A percentile compares a stretch with the other conserved stretches of the same genome.
Conservation (phyloP, 1,140 invertebrate genomes). For the Condylostylus longicornis region DNA sequence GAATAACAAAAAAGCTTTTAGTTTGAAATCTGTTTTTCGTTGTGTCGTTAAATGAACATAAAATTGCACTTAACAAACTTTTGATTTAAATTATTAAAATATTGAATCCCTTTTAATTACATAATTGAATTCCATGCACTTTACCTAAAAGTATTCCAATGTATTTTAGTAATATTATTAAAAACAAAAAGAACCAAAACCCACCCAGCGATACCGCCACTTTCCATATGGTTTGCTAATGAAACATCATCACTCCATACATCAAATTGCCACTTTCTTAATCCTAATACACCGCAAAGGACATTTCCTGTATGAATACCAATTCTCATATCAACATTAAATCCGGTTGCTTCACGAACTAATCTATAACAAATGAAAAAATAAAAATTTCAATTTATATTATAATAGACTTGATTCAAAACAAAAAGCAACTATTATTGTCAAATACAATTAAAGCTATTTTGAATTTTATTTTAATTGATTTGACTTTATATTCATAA, state of each 20-base stretch:
- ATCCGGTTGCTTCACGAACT: conserved; percentile 71
- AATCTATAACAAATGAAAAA: conserved; percentile 41
- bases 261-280: conserved; percentile 96
- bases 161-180: no score
- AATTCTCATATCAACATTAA: conserved; percentile 89
- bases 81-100: no score
- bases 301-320: conserved; percentile 90
- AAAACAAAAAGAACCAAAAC: no score
- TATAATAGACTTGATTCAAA: neutral
- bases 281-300: conserved; percentile 86
- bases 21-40: no score
- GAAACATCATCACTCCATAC: conserved; percentile 97
- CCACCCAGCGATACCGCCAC: conserved; percentile 85
- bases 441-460: neutral
- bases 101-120: no score
- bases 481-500: neutral
- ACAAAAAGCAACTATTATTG: neutral
- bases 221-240: conserved; percentile 94
- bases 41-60: no score
- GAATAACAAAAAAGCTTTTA: no score
- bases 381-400: neutral
- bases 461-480: neutral
- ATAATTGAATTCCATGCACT: no score
- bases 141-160: no score
- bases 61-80: no score